These are phyloP conservation scores for Canis aureus DNA, from an alignment of 2,113 vertebrate genomes.

Conservation along the genomic window DNA sequence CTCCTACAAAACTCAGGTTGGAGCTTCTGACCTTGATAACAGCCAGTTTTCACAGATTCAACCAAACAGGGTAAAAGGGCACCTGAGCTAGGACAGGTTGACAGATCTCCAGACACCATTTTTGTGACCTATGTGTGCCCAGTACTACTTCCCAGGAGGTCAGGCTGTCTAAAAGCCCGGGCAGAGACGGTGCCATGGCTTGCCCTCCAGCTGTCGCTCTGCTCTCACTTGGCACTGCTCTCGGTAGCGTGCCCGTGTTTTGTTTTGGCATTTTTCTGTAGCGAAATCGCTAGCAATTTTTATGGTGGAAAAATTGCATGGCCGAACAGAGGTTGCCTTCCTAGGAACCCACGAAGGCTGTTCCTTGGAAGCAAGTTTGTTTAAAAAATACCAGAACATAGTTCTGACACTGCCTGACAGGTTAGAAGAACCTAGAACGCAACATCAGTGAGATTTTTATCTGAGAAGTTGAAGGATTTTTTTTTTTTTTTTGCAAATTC, in stretches of 20 bases:
- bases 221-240: not conserved
- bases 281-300: not conserved
- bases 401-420: not conserved
- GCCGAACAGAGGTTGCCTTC: not conserved
- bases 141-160: rapidly evolving
- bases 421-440: not conserved
- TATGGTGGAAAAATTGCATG: not conserved
- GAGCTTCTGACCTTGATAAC: not conserved
- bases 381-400: not conserved
- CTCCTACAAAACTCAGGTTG: not conserved
- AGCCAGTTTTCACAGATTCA: not conserved
- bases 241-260: rapidly evolving
- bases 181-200: rapidly evolving
- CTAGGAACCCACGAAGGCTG: not conserved
- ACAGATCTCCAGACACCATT: not conserved
- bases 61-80: not conserved
- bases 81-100: not conserved
- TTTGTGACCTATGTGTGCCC: no score
- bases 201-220: not conserved
- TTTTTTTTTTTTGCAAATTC: not conserved
- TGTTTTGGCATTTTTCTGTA: not conserved
- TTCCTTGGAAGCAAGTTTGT: not conserved
- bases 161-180: rapidly evolving
- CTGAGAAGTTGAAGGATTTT: not conserved
- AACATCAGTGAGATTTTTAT: not conserved